A percentile compares a stretch with the other conserved stretches of the same genome.
Evolutionary conservation across 37 sponge, comb jelly and placozoan genomes (phyloP).

Genomic region (Spongia lamella): DNA sequence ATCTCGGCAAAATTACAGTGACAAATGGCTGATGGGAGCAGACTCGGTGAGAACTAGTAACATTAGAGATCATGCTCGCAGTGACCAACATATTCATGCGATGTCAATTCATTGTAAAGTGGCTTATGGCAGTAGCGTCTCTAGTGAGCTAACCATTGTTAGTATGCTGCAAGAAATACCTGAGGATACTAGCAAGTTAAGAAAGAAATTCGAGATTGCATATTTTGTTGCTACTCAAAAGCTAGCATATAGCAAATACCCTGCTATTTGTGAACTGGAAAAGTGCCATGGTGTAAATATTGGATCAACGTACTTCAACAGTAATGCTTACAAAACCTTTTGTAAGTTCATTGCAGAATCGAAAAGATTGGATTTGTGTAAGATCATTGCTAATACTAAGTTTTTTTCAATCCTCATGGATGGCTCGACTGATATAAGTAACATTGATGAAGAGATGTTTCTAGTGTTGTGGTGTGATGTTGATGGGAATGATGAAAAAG

Average conservation of each 20-base stretch:
- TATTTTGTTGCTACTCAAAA: slow-evolving; percentile 34
- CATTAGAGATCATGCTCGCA: not conserved
- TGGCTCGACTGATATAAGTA: slow-evolving; percentile 32
- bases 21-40: slow-evolving; percentile 15
- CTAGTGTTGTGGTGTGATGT: slow-evolving; percentile 33
- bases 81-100: slow-evolving; percentile 27
- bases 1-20: too few relatives aligned
- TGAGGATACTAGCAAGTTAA: slow-evolving; percentile 18
- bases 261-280: slow-evolving; percentile 5
- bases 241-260: slow-evolving; percentile 4
- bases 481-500: slow-evolving; percentile 24
- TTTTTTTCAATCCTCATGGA: slow-evolving; percentile 28
- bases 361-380: not conserved
- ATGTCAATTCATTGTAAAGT: slow-evolving; percentile 13
- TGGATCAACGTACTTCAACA: slow-evolving; percentile 10
- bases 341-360: slow-evolving; percentile 31
- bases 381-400: not conserved
- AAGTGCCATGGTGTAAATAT: slow-evolving; percentile 21
- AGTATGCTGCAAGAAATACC: slow-evolving; percentile 16
- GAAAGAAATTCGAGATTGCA: slow-evolving; percentile 30
- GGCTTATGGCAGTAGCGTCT: not conserved
- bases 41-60: not conserved
- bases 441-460: slow-evolving; percentile 28
- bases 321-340: slow-evolving; percentile 16
- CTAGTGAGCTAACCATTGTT: slow-evolving; percentile 23